Conservation (phyloP, 2,888 invertebrate species). For the Sabatieria punctata region DNA sequence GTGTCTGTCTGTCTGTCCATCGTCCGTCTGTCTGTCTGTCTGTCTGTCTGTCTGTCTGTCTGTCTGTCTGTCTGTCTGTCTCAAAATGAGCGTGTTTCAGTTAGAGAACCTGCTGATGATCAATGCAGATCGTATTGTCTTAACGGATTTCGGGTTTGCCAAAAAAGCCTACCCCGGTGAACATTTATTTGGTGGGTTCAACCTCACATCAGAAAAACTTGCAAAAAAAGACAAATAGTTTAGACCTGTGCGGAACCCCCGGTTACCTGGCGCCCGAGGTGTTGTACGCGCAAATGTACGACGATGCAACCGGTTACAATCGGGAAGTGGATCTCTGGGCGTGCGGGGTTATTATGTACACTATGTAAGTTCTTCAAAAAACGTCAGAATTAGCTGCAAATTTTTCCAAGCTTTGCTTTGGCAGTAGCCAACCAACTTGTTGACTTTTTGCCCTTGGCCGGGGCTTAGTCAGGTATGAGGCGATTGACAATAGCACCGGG, state of each 20-base stretch:
- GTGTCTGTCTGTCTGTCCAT: no score
- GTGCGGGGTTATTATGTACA: slow-evolving; percentile 84
- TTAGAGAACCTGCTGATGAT: slow-evolving; percentile 79
- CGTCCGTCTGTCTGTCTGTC: no score
- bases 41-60: no score
- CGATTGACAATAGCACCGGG: no score
- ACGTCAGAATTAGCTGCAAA: no score
- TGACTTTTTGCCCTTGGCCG: no score
- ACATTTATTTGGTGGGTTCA: slow-evolving; percentile 35
- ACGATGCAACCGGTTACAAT: slow-evolving; percentile 70
- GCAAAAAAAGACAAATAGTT: background rate
- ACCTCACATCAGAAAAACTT: background rate
- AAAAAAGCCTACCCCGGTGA: slow-evolving; percentile 51
- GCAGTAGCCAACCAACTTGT: no score
- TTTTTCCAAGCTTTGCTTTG: no score
- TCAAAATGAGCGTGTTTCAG: slow-evolving; percentile 20
- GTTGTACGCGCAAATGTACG: slow-evolving; percentile 78
- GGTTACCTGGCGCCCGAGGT: slow-evolving; percentile 91
- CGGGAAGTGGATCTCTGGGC: slow-evolving; percentile 78
- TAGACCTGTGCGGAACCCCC: slow-evolving; percentile 84
- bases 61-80: no score
- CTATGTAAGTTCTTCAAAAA: slow-evolving; percentile 50
- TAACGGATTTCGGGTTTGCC: slow-evolving; percentile 98
- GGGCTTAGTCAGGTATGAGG: no score
- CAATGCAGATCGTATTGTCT: slow-evolving; percentile 84